phyloP scores from a whole-genome alignment of 2,113 vertebrate species.

The Ceyx melanurus region DNA sequence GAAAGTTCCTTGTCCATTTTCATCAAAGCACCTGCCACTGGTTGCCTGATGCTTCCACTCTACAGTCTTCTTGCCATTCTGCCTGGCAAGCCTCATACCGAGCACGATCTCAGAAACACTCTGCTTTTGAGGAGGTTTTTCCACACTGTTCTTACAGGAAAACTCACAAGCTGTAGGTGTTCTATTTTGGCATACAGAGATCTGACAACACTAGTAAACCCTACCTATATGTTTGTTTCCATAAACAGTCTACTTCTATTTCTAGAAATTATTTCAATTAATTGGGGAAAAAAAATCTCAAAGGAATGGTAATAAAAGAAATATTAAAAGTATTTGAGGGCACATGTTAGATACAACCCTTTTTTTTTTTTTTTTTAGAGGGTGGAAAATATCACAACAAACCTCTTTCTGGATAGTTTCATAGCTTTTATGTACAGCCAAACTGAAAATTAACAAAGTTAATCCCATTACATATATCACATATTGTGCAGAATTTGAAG shows the following conservation, averaged over 20 bases:
- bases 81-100: neutral
- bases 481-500: neutral
- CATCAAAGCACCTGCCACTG: neutral
- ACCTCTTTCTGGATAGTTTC: neutral
- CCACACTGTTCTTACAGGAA: neutral
- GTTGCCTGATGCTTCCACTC: accelerated
- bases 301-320: neutral
- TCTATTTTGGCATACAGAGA: neutral
- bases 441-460: neutral
- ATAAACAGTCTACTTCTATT: neutral
- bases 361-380: neutral
- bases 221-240: neutral
- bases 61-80: neutral
- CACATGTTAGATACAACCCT: neutral
- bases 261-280: neutral
- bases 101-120: neutral
- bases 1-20: neutral
- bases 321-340: neutral
- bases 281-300: neutral
- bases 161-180: neutral
- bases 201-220: neutral
- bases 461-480: neutral
- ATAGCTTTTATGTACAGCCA: neutral
- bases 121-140: neutral
- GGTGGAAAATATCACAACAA: neutral